A percentile compares a stretch with the other conserved stretches of the same genome.
These are phyloP conservation scores for Orestias chungarensis DNA, from an alignment of 2,797 vertebrate species.

Conservation along the genomic window DNA sequence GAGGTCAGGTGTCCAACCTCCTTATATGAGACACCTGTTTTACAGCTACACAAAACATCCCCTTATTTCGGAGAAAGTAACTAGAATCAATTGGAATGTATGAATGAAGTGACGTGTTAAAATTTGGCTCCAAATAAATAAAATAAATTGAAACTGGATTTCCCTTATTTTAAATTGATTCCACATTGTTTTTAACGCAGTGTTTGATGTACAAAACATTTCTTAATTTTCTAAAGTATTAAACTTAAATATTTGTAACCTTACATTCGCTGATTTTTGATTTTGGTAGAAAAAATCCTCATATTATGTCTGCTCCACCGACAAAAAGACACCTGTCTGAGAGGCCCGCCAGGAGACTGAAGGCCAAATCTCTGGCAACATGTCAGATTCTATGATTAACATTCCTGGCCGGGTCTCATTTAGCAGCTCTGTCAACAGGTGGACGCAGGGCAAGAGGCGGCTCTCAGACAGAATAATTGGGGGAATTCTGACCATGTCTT, in stretches of 20 bases:
- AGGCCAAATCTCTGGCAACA: constrained; percentile 60
- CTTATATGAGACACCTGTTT: not conserved
- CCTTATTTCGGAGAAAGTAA: not conserved
- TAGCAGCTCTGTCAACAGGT: constrained; percentile 83
- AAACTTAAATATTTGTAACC: not conserved
- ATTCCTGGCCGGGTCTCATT: constrained; percentile 73
- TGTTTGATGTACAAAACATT: not conserved
- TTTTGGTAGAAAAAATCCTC: not conserved
- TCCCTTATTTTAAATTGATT: not conserved
- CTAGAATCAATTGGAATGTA: no score
- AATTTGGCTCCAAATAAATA: no score
- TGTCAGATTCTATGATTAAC: constrained; percentile 78
- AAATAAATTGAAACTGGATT: no score
- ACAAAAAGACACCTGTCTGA: constrained; percentile 77
- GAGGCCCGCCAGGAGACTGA: constrained; percentile 62
- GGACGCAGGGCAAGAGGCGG: constrained; percentile 73
- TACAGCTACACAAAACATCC: not conserved
- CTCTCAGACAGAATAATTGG: constrained; percentile 76
- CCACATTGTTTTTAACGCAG: not conserved
- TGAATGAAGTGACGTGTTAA: no score
- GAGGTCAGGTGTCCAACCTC: not conserved
- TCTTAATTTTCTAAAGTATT: not conserved
- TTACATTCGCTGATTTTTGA: not conserved
- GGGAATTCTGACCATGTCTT: constrained; percentile 80
- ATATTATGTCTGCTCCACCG: constrained; percentile 65